Evolutionary conservation across 2,113 vertebrate genomes (phyloP), one percentile per base, ranked within the genome.

Genomic region (Lamprotornis superbus): DNA sequence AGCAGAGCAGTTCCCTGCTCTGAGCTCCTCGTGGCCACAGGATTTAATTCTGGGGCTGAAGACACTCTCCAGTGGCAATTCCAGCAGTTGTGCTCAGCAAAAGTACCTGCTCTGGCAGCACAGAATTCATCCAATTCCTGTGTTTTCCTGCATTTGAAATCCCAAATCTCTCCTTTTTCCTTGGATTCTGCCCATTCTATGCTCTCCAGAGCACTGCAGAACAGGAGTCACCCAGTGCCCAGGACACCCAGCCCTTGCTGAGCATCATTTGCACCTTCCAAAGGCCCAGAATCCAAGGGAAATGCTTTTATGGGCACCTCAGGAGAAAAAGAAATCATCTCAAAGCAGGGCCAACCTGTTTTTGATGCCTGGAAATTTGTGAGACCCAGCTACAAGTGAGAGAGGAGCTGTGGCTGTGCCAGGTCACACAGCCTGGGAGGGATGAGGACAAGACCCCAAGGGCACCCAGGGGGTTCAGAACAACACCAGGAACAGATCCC

Each of bases 101-200:
- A 33, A 49, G 31, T 3, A 1, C 5, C 11, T 27, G 28, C 44
- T 28, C 19, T 27, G 57, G 14, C 56, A 52, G 53, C 1, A 10
- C n/a, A 55, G 21, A 24, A n/a, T 12, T 8, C 1, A 7, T 8
- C 57, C 2, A 6, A 0, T 11, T 57, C n/a, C 44, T 49, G 28
- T 2, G 1, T 35, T 67, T 63, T n/a, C 50, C 74, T 20, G 5
- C 0, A 1, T 19, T 15, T 25, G 63, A 56, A 56, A 27, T 15
- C 69, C 57, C 31, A 39, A 53, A 33, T 7, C 10, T 14, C n/a
- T 74, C 44, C 24, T 65, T 52, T 81, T 42, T 1, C 12, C 47
- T 25, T 7, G 24, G 30, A 2, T 59, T 14, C 27, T 15, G 2
- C 73, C 78, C 7, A 0, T 7, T 52, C 63, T 7, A 0, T 11